Evolutionary conservation across 23 tunicate genomes (phyloP).

Genomic region (Styela plicata): DNA sequence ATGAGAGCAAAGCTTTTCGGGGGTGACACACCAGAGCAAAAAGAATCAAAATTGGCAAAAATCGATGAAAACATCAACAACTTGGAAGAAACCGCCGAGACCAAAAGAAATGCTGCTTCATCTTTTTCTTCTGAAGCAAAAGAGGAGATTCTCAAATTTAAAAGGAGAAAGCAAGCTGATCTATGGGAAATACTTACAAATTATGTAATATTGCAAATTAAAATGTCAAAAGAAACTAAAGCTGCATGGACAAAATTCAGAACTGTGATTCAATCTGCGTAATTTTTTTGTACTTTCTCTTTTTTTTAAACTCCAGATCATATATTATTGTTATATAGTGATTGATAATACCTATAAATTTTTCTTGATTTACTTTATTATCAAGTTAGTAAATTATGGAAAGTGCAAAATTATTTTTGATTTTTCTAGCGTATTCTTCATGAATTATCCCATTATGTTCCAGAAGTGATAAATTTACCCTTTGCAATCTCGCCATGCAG

Average conservation of each 20-base stretch:
- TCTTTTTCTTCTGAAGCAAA: constrained; percentile 8
- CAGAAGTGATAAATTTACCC: no score
- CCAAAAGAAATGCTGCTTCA: not conserved
- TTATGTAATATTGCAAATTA: constrained; percentile 81
- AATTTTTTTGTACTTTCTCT: not conserved
- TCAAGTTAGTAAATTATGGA: no score
- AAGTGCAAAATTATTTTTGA: no score
- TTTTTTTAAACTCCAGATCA: not conserved
- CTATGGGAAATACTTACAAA: constrained; percentile 66
- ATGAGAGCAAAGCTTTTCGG: constrained; percentile 71
- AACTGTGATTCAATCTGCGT: constrained; percentile 16
- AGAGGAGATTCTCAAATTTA: constrained; percentile 9
- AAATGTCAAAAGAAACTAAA: constrained; percentile 60
- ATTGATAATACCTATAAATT: not conserved
- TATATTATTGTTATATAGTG: not conserved
- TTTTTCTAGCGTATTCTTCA: no score
- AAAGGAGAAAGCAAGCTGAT: constrained; percentile 50
- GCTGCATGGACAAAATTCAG: constrained; percentile 63
- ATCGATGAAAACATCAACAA: constrained; percentile 53
- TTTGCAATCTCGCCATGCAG: no score
- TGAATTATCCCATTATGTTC: no score
- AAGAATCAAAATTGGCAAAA: constrained; percentile 57
- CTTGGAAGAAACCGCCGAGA: constrained; percentile 30
- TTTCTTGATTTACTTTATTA: not conserved
- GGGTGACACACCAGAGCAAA: constrained; percentile 62